phyloP scores from a whole-genome alignment of 2,888 invertebrate species.

The Anaspis maculata region DNA sequence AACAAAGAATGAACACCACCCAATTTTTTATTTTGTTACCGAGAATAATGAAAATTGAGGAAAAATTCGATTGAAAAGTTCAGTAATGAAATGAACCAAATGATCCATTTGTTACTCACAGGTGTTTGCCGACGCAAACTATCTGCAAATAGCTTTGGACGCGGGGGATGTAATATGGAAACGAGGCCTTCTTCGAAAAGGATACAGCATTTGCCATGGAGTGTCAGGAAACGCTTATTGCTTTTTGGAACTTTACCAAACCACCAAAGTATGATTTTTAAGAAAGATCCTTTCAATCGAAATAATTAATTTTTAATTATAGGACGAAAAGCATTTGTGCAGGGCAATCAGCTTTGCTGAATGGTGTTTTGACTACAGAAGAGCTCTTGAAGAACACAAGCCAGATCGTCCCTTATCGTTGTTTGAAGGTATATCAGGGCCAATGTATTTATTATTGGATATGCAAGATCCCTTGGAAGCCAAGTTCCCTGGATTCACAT shows the following conservation, averaged over 20 bases:
- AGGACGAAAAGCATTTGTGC: constrained; percentile 64
- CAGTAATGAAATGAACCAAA: no score
- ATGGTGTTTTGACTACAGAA: constrained; percentile 67
- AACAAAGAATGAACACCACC: no score
- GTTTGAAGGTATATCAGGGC: constrained; percentile 76
- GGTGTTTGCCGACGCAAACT: constrained; percentile 61
- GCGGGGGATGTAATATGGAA: constrained; percentile 75
- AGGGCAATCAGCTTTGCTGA: constrained; percentile 71
- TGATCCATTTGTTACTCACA: constrained; percentile 28
- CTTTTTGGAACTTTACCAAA: constrained; percentile 68
- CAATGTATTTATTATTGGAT: constrained; percentile 67
- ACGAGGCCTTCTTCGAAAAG: constrained; percentile 71
- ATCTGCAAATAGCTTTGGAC: constrained; percentile 58
- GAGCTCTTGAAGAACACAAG: constrained; percentile 56
- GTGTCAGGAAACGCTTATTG: constrained; percentile 81
- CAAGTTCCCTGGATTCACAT: constrained; percentile 62
- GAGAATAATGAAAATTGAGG: no score
- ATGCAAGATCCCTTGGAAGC: constrained; percentile 55
- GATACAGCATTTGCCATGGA: constrained; percentile 84
- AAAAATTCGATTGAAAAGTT: no score
- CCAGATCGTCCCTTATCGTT: constrained; percentile 78
- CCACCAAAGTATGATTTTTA: constrained; percentile 52
- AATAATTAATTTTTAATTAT: constrained; percentile 24
- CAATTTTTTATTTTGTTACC: no score
- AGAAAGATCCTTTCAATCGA: no score